Evolutionary conservation across 2,888 invertebrate species (phyloP).

Genomic region (Liodrosophila aerea): DNA sequence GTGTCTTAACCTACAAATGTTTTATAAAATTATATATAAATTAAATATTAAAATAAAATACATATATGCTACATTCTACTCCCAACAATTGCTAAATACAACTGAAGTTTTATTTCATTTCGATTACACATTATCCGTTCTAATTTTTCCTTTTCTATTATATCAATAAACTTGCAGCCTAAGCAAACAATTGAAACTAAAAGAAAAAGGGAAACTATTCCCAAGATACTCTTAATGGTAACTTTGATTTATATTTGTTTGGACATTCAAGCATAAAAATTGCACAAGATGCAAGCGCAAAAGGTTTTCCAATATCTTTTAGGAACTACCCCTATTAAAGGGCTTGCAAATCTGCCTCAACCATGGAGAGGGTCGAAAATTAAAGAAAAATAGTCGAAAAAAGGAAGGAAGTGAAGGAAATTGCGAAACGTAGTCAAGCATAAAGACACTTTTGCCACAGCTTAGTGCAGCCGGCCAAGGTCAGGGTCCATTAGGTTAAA

Average conservation of each 20-base stretch:
- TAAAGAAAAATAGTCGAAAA: constrained; percentile 52
- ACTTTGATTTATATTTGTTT: constrained; percentile 74
- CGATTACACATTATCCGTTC: too few species aligned
- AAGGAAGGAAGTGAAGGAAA: constrained; percentile 12
- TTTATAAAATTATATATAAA: too few species aligned
- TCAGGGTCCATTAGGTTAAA: constrained; percentile 81
- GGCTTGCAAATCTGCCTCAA: constrained; percentile 44
- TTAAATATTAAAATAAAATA: too few species aligned
- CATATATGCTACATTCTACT: too few species aligned
- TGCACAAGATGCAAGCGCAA: constrained; percentile 21
- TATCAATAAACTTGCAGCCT: constrained; percentile 31
- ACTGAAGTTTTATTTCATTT: too few species aligned
- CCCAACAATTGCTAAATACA: too few species aligned
- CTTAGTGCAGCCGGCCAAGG: constrained; percentile 71
- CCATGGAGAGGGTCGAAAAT: constrained; percentile 32
- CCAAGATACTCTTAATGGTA: constrained; percentile 17
- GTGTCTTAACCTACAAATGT: too few species aligned
- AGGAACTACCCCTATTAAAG: constrained; percentile 45
- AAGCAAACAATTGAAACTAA: constrained; percentile 38
- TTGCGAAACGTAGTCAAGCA: constrained; percentile 57
- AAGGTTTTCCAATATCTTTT: neutral
- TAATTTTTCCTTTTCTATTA: constrained; percentile 10
- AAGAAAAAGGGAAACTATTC: constrained; percentile 2
- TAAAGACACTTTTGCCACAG: constrained; percentile 76
- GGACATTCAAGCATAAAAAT: constrained; percentile 62